These are phyloP conservation scores for Lepidocyrtinus sp. DNA, from an alignment of 2,888 invertebrate genomes.

Conservation along the genomic window DNA sequence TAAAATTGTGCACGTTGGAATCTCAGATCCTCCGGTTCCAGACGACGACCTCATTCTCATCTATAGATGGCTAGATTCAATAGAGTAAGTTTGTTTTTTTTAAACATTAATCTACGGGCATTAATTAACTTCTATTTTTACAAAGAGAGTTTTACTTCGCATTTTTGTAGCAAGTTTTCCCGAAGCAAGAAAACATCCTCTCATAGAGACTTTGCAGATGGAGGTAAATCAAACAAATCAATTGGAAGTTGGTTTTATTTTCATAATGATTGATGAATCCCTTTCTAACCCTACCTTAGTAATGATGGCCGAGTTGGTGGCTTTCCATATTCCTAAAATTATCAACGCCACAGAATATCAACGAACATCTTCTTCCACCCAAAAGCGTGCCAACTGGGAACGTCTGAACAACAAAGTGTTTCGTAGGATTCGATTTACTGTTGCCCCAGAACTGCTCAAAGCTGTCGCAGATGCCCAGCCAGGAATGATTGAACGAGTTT, in stretches of 20 bases:
- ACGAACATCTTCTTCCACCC: conserved; percentile 30
- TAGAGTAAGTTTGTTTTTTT: conserved; percentile 33
- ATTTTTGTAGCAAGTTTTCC: conserved; percentile 37
- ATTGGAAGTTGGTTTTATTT: no score
- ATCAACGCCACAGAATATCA: conserved; percentile 32
- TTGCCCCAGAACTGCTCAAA: conserved; percentile 36
- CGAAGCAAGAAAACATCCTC: conserved; percentile 50
- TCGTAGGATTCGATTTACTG: conserved; percentile 36
- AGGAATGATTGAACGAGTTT: conserved; percentile 56
- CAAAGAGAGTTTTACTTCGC: no score
- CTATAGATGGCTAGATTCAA: conserved; percentile 40
- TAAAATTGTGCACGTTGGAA: conserved; percentile 6
- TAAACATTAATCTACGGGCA: no score
- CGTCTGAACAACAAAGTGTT: conserved; percentile 53
- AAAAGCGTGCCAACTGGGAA: conserved; percentile 56
- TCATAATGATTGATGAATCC: no score
- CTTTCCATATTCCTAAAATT: conserved; percentile 45
- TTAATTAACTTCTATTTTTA: no score
- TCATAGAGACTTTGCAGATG: conserved; percentile 61
- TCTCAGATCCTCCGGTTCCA: conserved; percentile 9
- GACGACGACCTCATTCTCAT: conserved; percentile 27
- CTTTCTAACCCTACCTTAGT: no score
- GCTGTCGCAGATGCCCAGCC: conserved; percentile 40
- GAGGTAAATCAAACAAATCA: conserved; percentile 40
- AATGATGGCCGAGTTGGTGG: conserved; percentile 55